Evolutionary conservation across 2,797 vertebrate species (phyloP).

Genomic region (Labroides dimidiatus): DNA sequence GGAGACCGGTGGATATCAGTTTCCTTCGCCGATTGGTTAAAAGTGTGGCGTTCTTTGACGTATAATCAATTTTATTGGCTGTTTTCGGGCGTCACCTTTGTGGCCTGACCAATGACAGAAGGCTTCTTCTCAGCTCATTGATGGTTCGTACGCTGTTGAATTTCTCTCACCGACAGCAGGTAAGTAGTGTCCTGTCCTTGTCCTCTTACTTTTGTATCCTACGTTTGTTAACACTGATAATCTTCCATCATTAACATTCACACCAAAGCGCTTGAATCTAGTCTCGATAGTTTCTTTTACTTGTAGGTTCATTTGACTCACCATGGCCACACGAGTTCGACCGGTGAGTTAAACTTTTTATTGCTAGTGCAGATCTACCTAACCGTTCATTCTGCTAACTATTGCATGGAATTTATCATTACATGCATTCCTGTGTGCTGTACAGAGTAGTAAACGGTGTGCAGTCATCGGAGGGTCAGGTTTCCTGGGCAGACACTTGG

Average conservation of each 20-base stretch:
- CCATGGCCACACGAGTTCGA: conserved; percentile 85
- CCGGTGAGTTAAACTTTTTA: conserved; percentile 80
- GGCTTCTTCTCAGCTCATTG: conserved; percentile 71
- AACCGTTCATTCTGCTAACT: too few species aligned
- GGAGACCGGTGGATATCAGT: fast-evolving
- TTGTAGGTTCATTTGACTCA: background rate
- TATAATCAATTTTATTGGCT: conserved; percentile 67
- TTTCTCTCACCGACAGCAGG: background rate
- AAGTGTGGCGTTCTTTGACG: conserved; percentile 81
- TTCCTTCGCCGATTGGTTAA: conserved; percentile 54
- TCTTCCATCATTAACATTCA: too few species aligned
- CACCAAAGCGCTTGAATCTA: background rate
- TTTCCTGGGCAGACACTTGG: conserved; percentile 94
- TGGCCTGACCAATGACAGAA: conserved; percentile 69
- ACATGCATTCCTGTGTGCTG: background rate
- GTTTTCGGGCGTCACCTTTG: background rate
- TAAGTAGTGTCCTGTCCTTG: background rate
- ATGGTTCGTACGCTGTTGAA: background rate
- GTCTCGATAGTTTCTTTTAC: background rate
- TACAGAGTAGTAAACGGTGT: conserved; percentile 88
- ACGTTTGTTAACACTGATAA: too few species aligned
- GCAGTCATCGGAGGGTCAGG: conserved; percentile 94
- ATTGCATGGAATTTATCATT: background rate
- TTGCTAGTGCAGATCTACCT: too few species aligned
- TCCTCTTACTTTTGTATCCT: background rate